A percentile compares a stretch with the other conserved stretches of the same genome.
phyloP scores from a whole-genome alignment of 2,797 vertebrate species.

The Xiphorhynchus erythropygius region DNA sequence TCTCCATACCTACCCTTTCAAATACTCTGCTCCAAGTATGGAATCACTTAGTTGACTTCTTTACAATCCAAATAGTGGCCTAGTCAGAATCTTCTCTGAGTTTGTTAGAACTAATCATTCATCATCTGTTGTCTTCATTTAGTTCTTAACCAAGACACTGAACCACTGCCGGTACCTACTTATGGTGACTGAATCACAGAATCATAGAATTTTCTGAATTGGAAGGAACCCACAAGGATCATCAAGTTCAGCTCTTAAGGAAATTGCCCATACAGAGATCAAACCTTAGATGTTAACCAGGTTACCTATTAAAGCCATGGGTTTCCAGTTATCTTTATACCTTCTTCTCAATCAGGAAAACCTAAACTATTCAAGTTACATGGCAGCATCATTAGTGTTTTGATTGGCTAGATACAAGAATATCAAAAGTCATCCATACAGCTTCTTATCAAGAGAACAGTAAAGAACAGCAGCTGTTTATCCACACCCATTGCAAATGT shows the following conservation, averaged over 20 bases:
- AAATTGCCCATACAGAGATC: not conserved
- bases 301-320: not conserved
- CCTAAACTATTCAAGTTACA: accelerated
- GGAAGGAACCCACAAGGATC: not conserved
- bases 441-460: not conserved
- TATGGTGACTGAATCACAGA: not conserved
- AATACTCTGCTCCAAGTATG: not conserved
- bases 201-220: not conserved
- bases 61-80: accelerated
- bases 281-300: not conserved
- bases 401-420: not conserved
- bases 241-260: not conserved
- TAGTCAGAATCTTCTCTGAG: not conserved
- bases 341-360: not conserved
- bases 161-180: not conserved
- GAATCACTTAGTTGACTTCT: not conserved
- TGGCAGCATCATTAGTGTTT: not conserved
- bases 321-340: not conserved
- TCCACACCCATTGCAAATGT: not conserved
- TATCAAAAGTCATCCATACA: not conserved
- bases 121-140: not conserved
- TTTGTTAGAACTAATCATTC: not conserved
- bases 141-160: not conserved
- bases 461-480: not conserved
- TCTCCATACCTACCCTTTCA: not conserved